Evolutionary conservation across 2,797 vertebrate species (phyloP), one percentile per base, ranked within the genome.

Genomic region (Gallinago nigripennis): DNA sequence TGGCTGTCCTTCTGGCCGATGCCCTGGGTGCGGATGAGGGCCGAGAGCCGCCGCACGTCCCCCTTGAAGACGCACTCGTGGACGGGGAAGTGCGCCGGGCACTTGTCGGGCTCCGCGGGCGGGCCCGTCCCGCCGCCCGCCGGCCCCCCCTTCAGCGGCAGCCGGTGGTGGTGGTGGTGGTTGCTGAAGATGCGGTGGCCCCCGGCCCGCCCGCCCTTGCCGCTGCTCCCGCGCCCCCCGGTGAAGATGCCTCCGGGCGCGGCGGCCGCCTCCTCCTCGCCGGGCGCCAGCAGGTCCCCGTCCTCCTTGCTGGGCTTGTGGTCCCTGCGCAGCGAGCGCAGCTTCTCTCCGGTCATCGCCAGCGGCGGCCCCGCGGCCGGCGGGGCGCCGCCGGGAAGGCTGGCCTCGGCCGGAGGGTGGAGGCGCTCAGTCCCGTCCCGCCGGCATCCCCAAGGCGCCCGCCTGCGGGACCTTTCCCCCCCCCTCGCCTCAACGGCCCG

Each of bases 51-150:
- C 84, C 99, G 97, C 90, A 99, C 99, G 95, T 99, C 99, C 70
- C 99, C 99, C 95, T 98, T 98, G 96, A 99, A 99, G 68, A 99
- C 99, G 92, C 99, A 99, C 97, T 99, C 99, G 88, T 99, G 99
- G 35, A 99, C 99, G 23, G 99, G 99, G 88, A 98, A 99, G 96
- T 98, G 98, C n/a, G 97, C 97, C 10, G 96, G 92, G 85, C 92
- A 64, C 79, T 33, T 45, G 83, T 93, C 95, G 85, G 95, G 82
- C 37, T 95, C 96, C 12, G 94, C 92, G 69, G 92, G 93, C 12
- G 94, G 88, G 54, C 92, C 91, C 82, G 83, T 69, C 63, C 54
- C 60, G 78, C 95, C 66, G 77, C 61, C 61, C 66, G 91, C 94
- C 77, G 95, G 91, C 5, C 90, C 88, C 16, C 92, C 88, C 86